A percentile compares a stretch with the other conserved stretches of the same genome.
Evolutionary conservation across 2,113 vertebrate species (phyloP).

Genomic region (Picathartes gymnocephalus): DNA sequence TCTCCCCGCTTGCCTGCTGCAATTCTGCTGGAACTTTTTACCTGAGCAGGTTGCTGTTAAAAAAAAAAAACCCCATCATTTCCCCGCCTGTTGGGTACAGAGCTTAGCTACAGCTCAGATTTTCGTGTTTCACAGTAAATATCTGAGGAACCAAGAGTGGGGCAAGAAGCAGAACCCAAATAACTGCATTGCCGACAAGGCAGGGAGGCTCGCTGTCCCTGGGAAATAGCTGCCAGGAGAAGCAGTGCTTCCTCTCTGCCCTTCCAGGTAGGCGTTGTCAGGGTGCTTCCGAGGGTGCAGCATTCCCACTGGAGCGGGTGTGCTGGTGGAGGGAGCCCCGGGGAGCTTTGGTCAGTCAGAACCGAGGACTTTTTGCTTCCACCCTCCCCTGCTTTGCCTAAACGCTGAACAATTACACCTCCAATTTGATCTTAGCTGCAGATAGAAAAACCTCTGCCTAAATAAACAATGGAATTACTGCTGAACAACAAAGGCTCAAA

Average conservation of each 20-base stretch:
- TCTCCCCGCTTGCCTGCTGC: constrained; percentile 43
- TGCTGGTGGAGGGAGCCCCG: constrained; percentile 22
- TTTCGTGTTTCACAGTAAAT: not conserved
- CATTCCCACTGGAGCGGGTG: not conserved
- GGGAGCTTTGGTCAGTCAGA: constrained; percentile 63
- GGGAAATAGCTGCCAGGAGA: constrained; percentile 30
- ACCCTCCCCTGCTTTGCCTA: constrained; percentile 43
- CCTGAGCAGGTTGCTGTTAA: constrained; percentile 49
- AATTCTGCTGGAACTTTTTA: constrained; percentile 47
- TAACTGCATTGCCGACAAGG: not conserved
- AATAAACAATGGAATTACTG: constrained; percentile 66
- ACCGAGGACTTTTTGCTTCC: constrained; percentile 50
- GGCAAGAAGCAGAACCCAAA: not conserved
- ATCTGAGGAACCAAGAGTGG: not conserved
- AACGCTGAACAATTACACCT: constrained; percentile 61
- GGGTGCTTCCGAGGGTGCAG: not conserved
- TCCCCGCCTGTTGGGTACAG: not conserved
- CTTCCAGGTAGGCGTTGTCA: constrained; percentile 38
- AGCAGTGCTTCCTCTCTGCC: not conserved
- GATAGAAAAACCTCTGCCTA: constrained; percentile 67
- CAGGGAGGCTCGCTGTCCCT: constrained; percentile 43
- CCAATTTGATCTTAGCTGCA: constrained; percentile 66
- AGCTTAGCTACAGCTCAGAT: not conserved
- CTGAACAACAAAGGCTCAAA: constrained; percentile 30
- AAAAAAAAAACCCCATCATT: not conserved